A percentile compares a stretch with the other conserved stretches of the same genome.
Conservation (phyloP, 2,113 vertebrate genomes). For the Neolamprologus falcicula region DNA sequence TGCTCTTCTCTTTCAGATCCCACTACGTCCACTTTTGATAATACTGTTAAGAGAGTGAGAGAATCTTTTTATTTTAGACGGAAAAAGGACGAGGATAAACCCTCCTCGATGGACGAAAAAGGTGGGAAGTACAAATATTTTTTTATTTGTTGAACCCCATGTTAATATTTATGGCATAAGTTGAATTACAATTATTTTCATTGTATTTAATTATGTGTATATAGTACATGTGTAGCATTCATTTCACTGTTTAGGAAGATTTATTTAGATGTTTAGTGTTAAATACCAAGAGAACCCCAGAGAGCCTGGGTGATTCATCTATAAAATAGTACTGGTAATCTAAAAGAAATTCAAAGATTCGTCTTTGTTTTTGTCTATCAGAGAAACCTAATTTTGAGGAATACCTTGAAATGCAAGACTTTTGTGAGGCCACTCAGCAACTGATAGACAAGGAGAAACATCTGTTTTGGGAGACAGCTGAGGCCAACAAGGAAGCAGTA, state of each 20-base stretch:
- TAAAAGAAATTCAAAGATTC: rapidly evolving
- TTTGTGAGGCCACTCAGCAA: conserved; percentile 35
- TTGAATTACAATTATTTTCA: neutral
- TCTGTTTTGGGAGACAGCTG: conserved; percentile 31
- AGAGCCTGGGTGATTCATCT: rapidly evolving
- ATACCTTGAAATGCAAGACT: neutral
- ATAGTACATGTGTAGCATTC: rapidly evolving
- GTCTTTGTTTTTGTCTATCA: neutral
- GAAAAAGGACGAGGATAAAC: rapidly evolving
- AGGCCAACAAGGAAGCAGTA: conserved; percentile 18
- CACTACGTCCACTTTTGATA: neutral
- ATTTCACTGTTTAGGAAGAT: neutral
- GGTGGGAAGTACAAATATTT: neutral
- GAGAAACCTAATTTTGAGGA: conserved; percentile 31
- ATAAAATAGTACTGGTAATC: rapidly evolving
- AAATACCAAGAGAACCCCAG: no score
- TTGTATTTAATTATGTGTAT: neutral
- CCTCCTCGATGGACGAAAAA: rapidly evolving
- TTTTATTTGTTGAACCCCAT: neutral
- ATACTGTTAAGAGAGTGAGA: neutral
- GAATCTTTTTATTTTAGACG: rapidly evolving
- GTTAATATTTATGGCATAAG: no score
- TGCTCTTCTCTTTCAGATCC: neutral
- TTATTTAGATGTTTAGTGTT: neutral
- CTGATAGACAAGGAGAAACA: conserved; percentile 73